Conservation (phyloP, 2,797 vertebrate species). For the Macropus fuliginosus region DNA sequence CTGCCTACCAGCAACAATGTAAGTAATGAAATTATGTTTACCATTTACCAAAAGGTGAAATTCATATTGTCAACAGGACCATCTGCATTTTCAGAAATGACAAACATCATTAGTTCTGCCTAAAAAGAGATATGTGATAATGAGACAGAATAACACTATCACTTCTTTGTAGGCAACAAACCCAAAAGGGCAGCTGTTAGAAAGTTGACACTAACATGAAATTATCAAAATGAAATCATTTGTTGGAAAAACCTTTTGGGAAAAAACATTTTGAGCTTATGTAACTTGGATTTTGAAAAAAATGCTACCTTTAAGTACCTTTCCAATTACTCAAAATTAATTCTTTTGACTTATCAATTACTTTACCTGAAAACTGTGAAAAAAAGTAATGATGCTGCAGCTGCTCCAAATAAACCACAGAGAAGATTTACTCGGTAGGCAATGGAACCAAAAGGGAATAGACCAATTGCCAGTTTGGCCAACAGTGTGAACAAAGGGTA, state of each 20-base stretch:
- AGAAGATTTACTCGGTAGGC: slow-evolving; percentile 94
- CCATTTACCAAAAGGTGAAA: slow-evolving; percentile 79
- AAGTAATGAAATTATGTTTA: slow-evolving; percentile 81
- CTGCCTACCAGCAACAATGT: slow-evolving; percentile 55
- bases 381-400: slow-evolving; percentile 92
- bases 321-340: slow-evolving; percentile 39
- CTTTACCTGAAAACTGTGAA: slow-evolving; percentile 94
- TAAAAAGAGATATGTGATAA: slow-evolving; percentile 80
- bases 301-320: neutral
- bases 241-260: slow-evolving; percentile 33
- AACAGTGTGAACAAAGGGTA: slow-evolving; percentile 96
- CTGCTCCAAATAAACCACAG: slow-evolving; percentile 90
- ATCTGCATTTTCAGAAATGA: slow-evolving; percentile 84
- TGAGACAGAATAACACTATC: slow-evolving; percentile 80
- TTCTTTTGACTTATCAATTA: slow-evolving; percentile 60
- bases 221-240: slow-evolving; percentile 38
- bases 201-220: slow-evolving; percentile 38
- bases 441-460: slow-evolving; percentile 89
- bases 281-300: neutral
- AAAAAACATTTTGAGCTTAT: slow-evolving; percentile 4
- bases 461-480: slow-evolving; percentile 86
- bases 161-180: slow-evolving; percentile 52
- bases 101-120: slow-evolving; percentile 87
- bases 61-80: slow-evolving; percentile 82
- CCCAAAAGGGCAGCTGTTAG: slow-evolving; percentile 50